Evolutionary conservation across 2,113 vertebrate genomes (phyloP), one percentile per base, ranked within the genome.

Genomic region (Malurus cyaneus): DNA sequence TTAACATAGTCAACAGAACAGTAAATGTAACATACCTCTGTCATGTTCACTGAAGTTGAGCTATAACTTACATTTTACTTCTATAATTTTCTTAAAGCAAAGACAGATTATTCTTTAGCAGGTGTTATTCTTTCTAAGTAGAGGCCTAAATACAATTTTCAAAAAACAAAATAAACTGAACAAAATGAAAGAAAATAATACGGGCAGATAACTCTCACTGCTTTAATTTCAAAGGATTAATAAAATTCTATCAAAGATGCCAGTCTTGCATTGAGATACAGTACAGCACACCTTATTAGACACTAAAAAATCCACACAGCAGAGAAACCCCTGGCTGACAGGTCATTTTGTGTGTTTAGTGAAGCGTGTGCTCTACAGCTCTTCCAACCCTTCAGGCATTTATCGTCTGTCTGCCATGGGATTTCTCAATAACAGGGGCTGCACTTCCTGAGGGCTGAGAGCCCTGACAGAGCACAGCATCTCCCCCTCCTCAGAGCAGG

Each of bases 21-120:
- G 21, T 96, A 96, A 95, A 83, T 56, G 76, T 46, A 88, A 60
- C 94, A 61, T 79, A 86, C 83, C 93, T 97, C 80, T 95, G 80
- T 89, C 87, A 89, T 88, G 67, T 95, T 95, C 73, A 91, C 36
- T 86, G 92, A 82, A 96, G 87, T 57, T 80, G 76, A 95, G 81
- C 89, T 66, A 46, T 65, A 96, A 91, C 72, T 94, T 96, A 69
- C 28, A 89, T 81, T 95, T 77, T n/a, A 91, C 67, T 93, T 86
- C 17, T 17, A 25, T 50, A 54, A 74, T 89, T 92, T 96, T 95
- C 93, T 47, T n/a, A 61, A 96, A 49, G 44, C 34, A 79, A 94
- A 94, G 64, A 88, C 15, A 36, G 47, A 62, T 20, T 53, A 88
- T 89, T 94, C 47, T 93, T 86, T 82, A 88, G 77, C 46, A 85